Evolutionary conservation across 2,888 invertebrate genomes (phyloP).

Genomic region (Uloborus plumipes): DNA sequence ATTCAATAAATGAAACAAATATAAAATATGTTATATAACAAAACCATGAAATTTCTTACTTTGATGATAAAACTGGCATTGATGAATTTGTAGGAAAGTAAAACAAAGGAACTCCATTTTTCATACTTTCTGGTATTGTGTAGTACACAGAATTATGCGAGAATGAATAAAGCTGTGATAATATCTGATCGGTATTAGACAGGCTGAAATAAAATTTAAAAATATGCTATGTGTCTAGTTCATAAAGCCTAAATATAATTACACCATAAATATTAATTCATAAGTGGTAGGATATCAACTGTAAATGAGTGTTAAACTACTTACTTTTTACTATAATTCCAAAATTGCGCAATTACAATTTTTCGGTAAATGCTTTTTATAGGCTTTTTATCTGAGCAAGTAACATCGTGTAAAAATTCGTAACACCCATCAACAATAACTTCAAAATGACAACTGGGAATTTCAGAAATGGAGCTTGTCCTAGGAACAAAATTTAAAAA

Average conservation of each 20-base stretch:
- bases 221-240: not conserved
- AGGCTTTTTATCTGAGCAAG: slow-evolving; percentile 77
- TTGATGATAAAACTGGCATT: slow-evolving; percentile 69
- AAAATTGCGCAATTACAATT: slow-evolving; percentile 78
- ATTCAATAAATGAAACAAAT: too few species aligned
- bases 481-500: slow-evolving; percentile 5
- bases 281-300: not conserved
- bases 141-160: slow-evolving; percentile 77
- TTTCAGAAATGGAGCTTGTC: slow-evolving; percentile 17
- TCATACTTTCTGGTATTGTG: slow-evolving; percentile 79
- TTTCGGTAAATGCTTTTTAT: slow-evolving; percentile 78
- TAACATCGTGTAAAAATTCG: slow-evolving; percentile 82
- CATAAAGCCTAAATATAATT: not conserved
- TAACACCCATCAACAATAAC: slow-evolving; percentile 76
- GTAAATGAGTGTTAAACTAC: not conserved
- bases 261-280: not conserved
- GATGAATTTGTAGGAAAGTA: slow-evolving; percentile 73
- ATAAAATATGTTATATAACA: slow-evolving; percentile 7
- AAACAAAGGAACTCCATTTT: slow-evolving; percentile 81
- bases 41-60: slow-evolving; percentile 67
- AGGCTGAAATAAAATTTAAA: slow-evolving; percentile 70
- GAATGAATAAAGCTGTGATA: slow-evolving; percentile 82
- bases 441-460: slow-evolving; percentile 68
- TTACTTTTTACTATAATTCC: slow-evolving; percentile 77
- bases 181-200: slow-evolving; percentile 78